A percentile compares a stretch with the other conserved stretches of the same genome.
Evolutionary conservation across 1,140 invertebrate species (phyloP).

Genomic region (Papilio aristodemus): DNA sequence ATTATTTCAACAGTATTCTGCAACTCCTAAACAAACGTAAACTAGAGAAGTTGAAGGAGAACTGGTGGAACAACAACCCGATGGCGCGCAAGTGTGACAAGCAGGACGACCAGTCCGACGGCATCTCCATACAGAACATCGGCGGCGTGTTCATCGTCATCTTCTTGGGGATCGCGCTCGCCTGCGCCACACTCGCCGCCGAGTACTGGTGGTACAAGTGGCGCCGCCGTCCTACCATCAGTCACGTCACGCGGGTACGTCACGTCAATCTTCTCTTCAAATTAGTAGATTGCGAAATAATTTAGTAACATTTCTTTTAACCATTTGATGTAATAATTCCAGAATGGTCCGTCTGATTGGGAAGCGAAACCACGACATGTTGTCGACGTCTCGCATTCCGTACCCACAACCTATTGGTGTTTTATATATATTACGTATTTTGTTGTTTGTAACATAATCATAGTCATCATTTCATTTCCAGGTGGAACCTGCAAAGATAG

Average conservation of each 20-base stretch:
- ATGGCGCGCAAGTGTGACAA: constrained; percentile 90
- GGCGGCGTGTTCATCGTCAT: constrained; percentile 98
- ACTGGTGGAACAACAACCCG: constrained; percentile 96
- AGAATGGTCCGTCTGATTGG: no score
- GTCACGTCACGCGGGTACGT: constrained; percentile 81
- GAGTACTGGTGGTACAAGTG: constrained; percentile 98
- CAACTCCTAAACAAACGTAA: constrained; percentile 94
- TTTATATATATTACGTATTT: no score
- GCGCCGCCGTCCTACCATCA: constrained; percentile 81
- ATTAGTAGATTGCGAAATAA: no score
- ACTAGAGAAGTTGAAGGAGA: constrained; percentile 95
- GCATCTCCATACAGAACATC: constrained; percentile 98
- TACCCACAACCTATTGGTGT: no score
- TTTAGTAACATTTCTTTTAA: no score
- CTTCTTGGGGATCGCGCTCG: constrained; percentile 94
- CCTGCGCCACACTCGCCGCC: constrained; percentile 93
- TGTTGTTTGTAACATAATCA: no score
- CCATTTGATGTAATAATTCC: no score
- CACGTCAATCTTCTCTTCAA: no score
- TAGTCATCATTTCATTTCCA: constrained; percentile 49
- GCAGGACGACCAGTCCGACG: constrained; percentile 94
- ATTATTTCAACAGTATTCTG: constrained; percentile 87
- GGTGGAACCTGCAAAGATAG: constrained; percentile 65
- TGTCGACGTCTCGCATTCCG: no score
- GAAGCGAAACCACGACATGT: no score